Evolutionary conservation across 2,113 vertebrate genomes (phyloP), one percentile per base, ranked within the genome.

Genomic region (Cynocephalus volans): DNA sequence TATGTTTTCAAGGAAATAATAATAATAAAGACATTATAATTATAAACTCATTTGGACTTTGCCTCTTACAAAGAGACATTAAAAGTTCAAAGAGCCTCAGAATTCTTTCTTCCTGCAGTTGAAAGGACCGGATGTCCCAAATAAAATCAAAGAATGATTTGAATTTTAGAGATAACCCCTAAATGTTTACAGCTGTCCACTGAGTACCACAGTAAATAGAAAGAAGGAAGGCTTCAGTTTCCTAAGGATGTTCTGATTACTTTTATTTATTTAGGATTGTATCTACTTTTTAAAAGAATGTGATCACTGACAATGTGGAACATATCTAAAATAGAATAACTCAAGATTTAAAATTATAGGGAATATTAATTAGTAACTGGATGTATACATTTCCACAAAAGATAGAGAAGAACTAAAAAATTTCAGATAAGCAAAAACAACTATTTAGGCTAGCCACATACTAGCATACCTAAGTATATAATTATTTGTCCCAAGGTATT

Each of bases 401-500:
- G 36, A 64, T 5, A 93, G 28, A 93, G 41, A 72, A 64, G 24
- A 69, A 70, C 72, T 92, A 12, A 45, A 86, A 92, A 28, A 11
- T 79, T 93, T 97, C 23, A 88, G 14, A 80, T 89, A 83, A 92
- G 58, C 33, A 93, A 95, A 96, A 97, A 62, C 92, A 28, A 84
- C 36, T 56, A 23, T 45, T 72, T 58, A 84, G 7, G 13, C n/a
- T 89, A 86, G 23, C 18, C 41, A 54, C n/a, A 79, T 31, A 93
- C 19, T 60, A 89, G n/a, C 48, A 48, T 90, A 93, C 52, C 28
- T 56, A 65, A 97, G 52, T 48, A 79, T 19, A 60, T 54, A 87
- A 97, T 90, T 82, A 89, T 82, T 85, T 96, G 67, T 95, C 79
- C 33, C 91, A 93, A 90, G 84, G 41, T 82, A 97, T 88, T 92